A percentile compares a stretch with the other conserved stretches of the same genome.
These are phyloP conservation scores for Burhinus bistriatus DNA, from an alignment of 2,113 vertebrate species.

Conservation along the genomic window DNA sequence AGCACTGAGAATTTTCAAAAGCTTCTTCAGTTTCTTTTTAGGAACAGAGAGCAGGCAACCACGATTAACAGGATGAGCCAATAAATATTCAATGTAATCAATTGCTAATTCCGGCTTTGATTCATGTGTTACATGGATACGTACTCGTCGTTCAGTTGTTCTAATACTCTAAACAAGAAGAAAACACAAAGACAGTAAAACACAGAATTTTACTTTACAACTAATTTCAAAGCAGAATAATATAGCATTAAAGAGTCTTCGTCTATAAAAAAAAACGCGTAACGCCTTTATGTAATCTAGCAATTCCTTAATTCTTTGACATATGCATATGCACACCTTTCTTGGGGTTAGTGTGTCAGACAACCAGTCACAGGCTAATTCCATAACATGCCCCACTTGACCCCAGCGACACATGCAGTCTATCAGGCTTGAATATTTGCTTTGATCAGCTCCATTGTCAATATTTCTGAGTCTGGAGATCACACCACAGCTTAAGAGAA, in stretches of 20 bases:
- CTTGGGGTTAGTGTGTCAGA: slow-evolving; percentile 57
- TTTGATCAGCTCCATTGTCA: slow-evolving; percentile 64
- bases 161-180: slow-evolving; percentile 54
- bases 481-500: slow-evolving; percentile 81
- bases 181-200: not conserved
- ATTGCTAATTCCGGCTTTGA: slow-evolving; percentile 85
- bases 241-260: not conserved
- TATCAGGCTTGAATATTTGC: slow-evolving; percentile 78
- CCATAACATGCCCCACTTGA: slow-evolving; percentile 79
- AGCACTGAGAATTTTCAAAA: slow-evolving; percentile 77
- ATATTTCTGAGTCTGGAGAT: slow-evolving; percentile 83
- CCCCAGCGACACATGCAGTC: slow-evolving; percentile 94
- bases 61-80: slow-evolving; percentile 78
- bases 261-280: not conserved
- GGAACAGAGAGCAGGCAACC: slow-evolving; percentile 75
- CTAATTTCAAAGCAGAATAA: not conserved
- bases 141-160: slow-evolving; percentile 68
- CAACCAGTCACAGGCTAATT: slow-evolving; percentile 87
- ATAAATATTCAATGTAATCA: slow-evolving; percentile 85
- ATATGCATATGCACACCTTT: slow-evolving; percentile 57
- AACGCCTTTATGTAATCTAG: not conserved
- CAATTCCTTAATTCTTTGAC: not conserved
- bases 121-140: slow-evolving; percentile 72
- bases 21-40: slow-evolving; percentile 75
- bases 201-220: not conserved